These are phyloP conservation scores for Acipenser ruthenus DNA, from an alignment of 2,797 vertebrate species.

Conservation along the genomic window DNA sequence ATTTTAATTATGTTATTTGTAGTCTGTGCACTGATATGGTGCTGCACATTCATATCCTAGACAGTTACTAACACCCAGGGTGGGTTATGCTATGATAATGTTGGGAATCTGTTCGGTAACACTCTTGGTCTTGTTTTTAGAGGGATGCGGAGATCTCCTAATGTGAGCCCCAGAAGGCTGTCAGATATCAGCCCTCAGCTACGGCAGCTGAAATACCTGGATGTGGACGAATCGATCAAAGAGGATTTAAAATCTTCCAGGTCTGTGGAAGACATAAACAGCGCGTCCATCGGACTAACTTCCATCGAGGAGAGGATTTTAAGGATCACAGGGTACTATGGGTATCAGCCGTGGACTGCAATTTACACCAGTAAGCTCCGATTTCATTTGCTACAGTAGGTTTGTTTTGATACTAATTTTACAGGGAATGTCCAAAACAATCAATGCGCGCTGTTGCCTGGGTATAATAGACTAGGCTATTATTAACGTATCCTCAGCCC, in stretches of 20 bases:
- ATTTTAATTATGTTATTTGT: too few species aligned
- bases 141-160: slow-evolving; percentile 84
- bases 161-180: slow-evolving; percentile 87
- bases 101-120: slow-evolving; percentile 21
- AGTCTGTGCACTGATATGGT: too few species aligned
- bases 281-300: slow-evolving; percentile 65
- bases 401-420: too few species aligned
- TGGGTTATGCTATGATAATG: slow-evolving; percentile 6
- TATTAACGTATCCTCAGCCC: too few species aligned
- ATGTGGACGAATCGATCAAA: slow-evolving; percentile 86
- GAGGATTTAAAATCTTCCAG: slow-evolving; percentile 89
- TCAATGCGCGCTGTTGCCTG: too few species aligned
- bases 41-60: too few species aligned
- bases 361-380: slow-evolving; percentile 76
- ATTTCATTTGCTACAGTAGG: too few species aligned
- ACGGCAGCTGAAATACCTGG: slow-evolving; percentile 88
- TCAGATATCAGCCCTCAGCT: slow-evolving; percentile 97
- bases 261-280: slow-evolving; percentile 87
- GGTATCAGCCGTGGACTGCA: slow-evolving; percentile 86
- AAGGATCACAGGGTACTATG: slow-evolving; percentile 90
- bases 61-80: too few species aligned
- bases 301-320: slow-evolving; percentile 86
- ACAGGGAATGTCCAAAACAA: too few species aligned
- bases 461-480: too few species aligned
- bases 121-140: slow-evolving; percentile 38